Evolutionary conservation across 2,888 invertebrate genomes (phyloP), one percentile per base, ranked within the genome.

Genomic region (Drosophila ustulata): DNA sequence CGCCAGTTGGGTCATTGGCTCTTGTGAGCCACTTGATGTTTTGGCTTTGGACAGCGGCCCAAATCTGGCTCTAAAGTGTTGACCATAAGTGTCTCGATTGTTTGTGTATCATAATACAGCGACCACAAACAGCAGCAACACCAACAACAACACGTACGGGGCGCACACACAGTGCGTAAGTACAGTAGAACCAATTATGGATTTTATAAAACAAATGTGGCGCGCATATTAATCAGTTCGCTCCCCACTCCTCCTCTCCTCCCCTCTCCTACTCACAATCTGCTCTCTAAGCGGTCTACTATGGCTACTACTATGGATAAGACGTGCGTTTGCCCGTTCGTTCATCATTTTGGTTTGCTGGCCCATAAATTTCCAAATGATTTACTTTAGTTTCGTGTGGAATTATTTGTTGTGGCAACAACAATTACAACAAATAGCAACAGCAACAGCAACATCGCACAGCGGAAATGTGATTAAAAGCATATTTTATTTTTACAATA

Each of bases 161-260:
- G 66, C 71, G 68, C 70, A 67, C 71, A 80, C 67, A 71, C 78
- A 55, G 90, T 90, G 91, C 90, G 90, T 90, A 90, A 90, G 90
- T 90, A 89, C 90, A 83, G 91, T 91, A 91, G 91, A 90, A 91
- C 90, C 90, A 90, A 90, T 90, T 90, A 90, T 91, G 90, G 90
- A 90, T 91, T 91, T 91, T 90, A 91, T 91, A 90, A 90, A 90
- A 83, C 89, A 87, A 88, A 89, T 90, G 91, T 85, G 90, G 74
- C 50, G 63, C 73, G 90, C 88, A 90, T 90, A 89, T 82, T 79
- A 66, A 88, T 88, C 71, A 86, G 85, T 61, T 74, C 43, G 62
- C 78, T 52, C 68, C 78, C 41, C 34, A 1, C 53, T 56, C 47
- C 43, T 9, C 3, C 18, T 37, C 13, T 25, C 9, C 23, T 1